Conservation (phyloP, 2,888 invertebrate genomes). For the Lithophane socia region DNA sequence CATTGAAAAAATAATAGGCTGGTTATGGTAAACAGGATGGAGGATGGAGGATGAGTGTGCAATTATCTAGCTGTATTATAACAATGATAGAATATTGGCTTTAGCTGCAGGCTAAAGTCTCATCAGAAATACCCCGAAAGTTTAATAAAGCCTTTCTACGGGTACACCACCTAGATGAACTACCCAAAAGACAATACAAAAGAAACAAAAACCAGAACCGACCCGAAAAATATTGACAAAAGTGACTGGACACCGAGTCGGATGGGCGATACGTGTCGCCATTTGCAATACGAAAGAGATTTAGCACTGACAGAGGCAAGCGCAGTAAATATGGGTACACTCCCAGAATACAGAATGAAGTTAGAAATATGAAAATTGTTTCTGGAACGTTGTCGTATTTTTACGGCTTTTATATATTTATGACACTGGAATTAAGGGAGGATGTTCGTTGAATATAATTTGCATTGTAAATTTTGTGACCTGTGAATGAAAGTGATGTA, state of each 20-base stretch:
- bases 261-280: constrained; percentile 61
- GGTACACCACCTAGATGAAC: background rate
- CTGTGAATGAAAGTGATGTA: constrained; percentile 56
- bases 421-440: constrained; percentile 50
- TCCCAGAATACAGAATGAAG: constrained; percentile 62
- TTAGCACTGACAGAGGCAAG: constrained; percentile 62
- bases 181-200: constrained; percentile 37
- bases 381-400: constrained; percentile 56
- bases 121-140: background rate
- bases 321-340: constrained; percentile 62
- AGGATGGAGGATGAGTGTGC: background rate
- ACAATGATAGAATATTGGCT: background rate
- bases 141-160: background rate
- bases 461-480: constrained; percentile 58
- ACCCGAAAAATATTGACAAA: constrained; percentile 61
- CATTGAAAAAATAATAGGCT: too few relatives aligned
- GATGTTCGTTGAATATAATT: constrained; percentile 49
- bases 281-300: constrained; percentile 62
- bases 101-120: background rate
- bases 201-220: constrained; percentile 24
- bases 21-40: too few relatives aligned
- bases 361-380: constrained; percentile 67
- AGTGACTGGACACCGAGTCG: constrained; percentile 59
- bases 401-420: constrained; percentile 61
- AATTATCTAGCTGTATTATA: background rate